Evolutionary conservation across 2,113 vertebrate species (phyloP).

Genomic region (Pristiophorus japonicus): DNA sequence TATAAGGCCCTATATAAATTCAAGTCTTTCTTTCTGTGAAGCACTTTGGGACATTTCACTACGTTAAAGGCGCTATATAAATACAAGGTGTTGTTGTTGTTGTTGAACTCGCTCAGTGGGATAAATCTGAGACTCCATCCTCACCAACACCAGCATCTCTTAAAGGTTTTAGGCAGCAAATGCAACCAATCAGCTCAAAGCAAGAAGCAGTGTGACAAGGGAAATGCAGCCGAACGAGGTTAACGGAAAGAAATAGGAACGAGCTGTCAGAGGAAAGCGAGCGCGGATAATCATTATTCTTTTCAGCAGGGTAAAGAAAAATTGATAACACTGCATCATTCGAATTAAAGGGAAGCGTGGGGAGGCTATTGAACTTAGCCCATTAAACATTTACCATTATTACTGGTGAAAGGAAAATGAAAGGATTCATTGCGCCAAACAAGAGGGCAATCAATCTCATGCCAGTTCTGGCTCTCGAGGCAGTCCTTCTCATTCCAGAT

Average conservation of each 20-base stretch:
- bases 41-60: too few species aligned
- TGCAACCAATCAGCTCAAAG: neutral
- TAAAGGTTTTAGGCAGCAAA: neutral
- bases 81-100: too few species aligned
- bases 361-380: slow-evolving; percentile 37
- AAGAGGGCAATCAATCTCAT: slow-evolving; percentile 36
- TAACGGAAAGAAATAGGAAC: neutral
- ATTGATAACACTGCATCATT: slow-evolving; percentile 43
- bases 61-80: too few species aligned
- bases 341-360: slow-evolving; percentile 9
- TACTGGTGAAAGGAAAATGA: slow-evolving; percentile 41
- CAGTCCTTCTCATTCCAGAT: slow-evolving; percentile 26
- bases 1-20: too few species aligned
- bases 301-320: slow-evolving; percentile 37
- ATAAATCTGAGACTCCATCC: neutral
- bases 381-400: slow-evolving; percentile 48
- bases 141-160: neutral
- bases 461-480: slow-evolving; percentile 11
- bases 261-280: neutral
- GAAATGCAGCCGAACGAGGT: neutral
- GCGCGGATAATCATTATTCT: slow-evolving; percentile 27
- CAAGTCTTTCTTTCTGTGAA: too few species aligned
- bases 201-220: too few species aligned
- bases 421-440: slow-evolving; percentile 20
- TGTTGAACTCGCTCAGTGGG: neutral